Percentiles rank a stretch among this genome's conserved stretches.
Conservation (phyloP, 2,797 vertebrate genomes). For the Muraenolepis orangiensis region DNA sequence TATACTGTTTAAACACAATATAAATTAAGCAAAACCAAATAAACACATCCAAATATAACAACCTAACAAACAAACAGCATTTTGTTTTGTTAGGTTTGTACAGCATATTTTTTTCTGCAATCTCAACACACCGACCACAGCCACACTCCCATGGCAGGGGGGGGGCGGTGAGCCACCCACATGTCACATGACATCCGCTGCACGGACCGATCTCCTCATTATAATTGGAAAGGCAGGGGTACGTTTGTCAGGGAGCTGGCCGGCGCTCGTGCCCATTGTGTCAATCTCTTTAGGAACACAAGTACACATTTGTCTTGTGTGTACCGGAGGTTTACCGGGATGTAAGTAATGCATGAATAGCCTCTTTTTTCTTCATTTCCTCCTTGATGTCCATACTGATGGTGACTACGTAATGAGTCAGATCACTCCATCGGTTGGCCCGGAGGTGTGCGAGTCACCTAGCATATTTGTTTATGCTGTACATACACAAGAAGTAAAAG, state of each 20-base stretch:
- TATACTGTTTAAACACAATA: no score
- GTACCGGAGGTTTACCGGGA: no score
- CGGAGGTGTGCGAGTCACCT: not conserved
- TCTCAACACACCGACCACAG: constrained; percentile 21
- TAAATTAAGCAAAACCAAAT: no score
- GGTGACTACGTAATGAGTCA: constrained; percentile 6
- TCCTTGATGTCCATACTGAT: constrained; percentile 18
- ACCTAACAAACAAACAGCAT: not conserved
- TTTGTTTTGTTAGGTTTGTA: no score
- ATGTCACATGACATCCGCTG: constrained; percentile 58
- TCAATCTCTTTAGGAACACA: constrained; percentile 55
- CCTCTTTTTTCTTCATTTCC: not conserved
- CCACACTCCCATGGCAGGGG: constrained; percentile 16
- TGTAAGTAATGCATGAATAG: no score
- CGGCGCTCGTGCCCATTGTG: constrained; percentile 56
- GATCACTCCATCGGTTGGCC: not conserved
- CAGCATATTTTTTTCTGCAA: constrained; percentile 41
- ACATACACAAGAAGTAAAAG: no score
- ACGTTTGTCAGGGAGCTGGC: constrained; percentile 54
- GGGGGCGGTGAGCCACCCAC: constrained; percentile 41
- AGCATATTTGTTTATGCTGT: not conserved
- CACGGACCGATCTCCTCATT: constrained; percentile 61
- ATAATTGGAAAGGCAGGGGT: constrained; percentile 60
- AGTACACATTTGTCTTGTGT: not conserved
- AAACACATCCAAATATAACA: no score